Base-by-base conservation (phyloP, 92 coral and sea anemone species). In the Porites divaricata region DNA sequence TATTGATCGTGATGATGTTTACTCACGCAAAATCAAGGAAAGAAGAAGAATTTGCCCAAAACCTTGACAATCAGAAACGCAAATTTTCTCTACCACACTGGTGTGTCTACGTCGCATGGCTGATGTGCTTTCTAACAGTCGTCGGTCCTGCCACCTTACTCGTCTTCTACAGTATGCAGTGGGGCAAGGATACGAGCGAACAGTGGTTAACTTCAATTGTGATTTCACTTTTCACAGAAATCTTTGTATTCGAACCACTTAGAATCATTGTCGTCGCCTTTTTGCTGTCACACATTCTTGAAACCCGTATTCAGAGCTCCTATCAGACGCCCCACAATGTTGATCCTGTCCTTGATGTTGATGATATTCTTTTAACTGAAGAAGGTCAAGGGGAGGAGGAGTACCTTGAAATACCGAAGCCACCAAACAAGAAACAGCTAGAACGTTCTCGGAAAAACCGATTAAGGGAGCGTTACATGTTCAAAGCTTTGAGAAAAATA, bases 121-220 rank as follows among this genome's bases (percentile, higher is more conserved):
- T 92, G 65, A 77, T 95, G 24, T 93, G 97, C 24, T 69, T 90
- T 25, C 88, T 85, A 16, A 79, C 93, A 2, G 75, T 95, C 4
- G 57, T 79, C 45, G 86, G 92, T 11, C 90, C 94, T 2, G 91
- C 95, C 8, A 67, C 83, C 35, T 82, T 95, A 35, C 91, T 93
- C 9, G 92, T 95, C 24, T 93, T 95, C 83, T 95, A 95, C 53
- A 95, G 98, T 64, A 72, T 95, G 14, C 89, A 90, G 91, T 95
- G 98, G 98, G 98, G 95, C 21, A 92, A 88, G 67, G 83, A 84
- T 49, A 87, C 88, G 10, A 86, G 94, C 0, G 94, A 95, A 51
- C 95, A 95, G 66, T 95, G 98, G 98, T 87, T 95, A 48, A 87
- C 95, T 13, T 95, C 98, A 0, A 89, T 95, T 1, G 81, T 88